phyloP scores from a whole-genome alignment of 2,888 invertebrate species.

The Phengaris arion region DNA sequence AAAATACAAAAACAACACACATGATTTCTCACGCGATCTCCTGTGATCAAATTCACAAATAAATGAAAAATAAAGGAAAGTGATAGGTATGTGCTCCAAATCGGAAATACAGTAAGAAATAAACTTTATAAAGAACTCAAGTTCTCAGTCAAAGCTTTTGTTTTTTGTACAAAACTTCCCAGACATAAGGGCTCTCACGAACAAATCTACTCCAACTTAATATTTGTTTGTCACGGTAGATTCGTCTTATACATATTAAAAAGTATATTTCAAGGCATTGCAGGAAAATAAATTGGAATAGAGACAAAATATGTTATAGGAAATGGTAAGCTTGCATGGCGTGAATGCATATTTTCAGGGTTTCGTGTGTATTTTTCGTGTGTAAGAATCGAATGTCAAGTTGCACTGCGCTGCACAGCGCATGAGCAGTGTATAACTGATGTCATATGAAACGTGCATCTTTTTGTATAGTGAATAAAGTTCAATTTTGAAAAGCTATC shows the following conservation, averaged over 20 bases:
- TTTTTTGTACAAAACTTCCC: constrained; percentile 21
- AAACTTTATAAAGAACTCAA: not conserved
- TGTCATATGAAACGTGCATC: no score
- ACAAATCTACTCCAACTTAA: constrained; percentile 14
- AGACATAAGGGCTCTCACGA: constrained; percentile 19
- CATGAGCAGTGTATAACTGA: no score
- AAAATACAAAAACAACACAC: no score
- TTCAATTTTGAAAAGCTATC: no score
- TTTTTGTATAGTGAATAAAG: no score
- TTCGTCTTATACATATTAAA: not conserved
- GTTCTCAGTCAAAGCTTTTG: constrained; percentile 19
- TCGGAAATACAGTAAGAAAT: constrained; percentile 1
- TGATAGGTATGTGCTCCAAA: not conserved
- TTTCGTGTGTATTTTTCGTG: no score
- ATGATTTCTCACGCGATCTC: no score
- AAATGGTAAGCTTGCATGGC: not conserved
- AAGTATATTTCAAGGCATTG: not conserved
- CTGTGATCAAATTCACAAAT: not conserved
- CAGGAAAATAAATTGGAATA: not conserved
- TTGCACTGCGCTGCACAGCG: no score
- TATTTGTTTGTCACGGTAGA: constrained; percentile 26
- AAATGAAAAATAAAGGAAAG: not conserved
- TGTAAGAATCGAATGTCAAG: no score
- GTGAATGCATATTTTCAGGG: not conserved
- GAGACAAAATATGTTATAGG: not conserved